Evolutionary conservation across 2,113 vertebrate species (phyloP), one percentile per base, ranked within the genome.

Genomic region (Eudyptes chrysolophus): DNA sequence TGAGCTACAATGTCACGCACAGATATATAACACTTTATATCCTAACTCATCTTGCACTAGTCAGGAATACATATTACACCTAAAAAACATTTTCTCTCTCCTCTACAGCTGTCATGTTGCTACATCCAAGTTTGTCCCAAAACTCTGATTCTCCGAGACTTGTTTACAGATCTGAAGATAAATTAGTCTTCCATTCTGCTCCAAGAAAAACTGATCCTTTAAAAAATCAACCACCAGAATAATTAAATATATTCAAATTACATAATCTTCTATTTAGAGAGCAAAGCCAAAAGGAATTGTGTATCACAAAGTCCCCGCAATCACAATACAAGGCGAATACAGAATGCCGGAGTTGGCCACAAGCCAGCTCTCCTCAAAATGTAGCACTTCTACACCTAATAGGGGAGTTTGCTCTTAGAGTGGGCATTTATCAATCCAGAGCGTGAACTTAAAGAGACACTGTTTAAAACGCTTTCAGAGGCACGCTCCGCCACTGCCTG

Each of bases 401-500:
- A n/a, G 22, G 12, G 36, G n/a, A 46, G 36, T 29, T 26, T 58
- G 42, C 52, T n/a, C 30, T 13, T 11, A 11, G 2, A n/a, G 22
- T 0, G 1, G 3, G 24, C 19, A 7, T 16, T 52, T 17, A 34
- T 14, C 61, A 38, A 11, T 6, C 61, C 4, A 2, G 19, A 54
- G 9, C 16, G 2, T 5, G 11, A 29, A 30, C 40, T 32, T 6
- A 29, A 46, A 38, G 55, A 60, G 30, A 16, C 38, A 21, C 36
- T 14, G 42, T 15, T 34, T 13, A 11, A 10, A 57, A 32, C 1
- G 2, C 49, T 21, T 44, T 13, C 51, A 42, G 25, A 24, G 30
- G 38, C 3, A 10, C 4, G 1, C n/a, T 20, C 62, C 0, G 2
- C 13, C 46, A 38, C 49, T 3, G 30, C 4, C 1, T 6, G 11